Percentiles rank a stretch among this genome's conserved stretches.
Conservation (phyloP, 1,140 invertebrate genomes). For the Drosophila insularis region DNA sequence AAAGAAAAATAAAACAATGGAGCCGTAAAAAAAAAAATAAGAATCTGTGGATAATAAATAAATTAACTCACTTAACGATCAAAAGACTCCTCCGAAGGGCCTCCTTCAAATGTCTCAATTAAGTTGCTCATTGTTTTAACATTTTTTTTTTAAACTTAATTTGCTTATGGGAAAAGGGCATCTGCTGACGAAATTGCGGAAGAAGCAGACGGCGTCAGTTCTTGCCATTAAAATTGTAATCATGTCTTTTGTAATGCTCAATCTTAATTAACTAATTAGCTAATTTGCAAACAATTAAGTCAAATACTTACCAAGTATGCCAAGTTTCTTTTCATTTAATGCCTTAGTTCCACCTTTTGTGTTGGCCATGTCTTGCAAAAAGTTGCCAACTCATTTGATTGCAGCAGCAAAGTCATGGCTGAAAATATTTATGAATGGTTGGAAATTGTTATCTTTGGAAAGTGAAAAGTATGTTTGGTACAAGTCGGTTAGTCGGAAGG, state of each 20-base stretch:
- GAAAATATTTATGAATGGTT: conserved; percentile 13
- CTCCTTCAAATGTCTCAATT: conserved; percentile 64
- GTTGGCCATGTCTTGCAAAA: conserved; percentile 25
- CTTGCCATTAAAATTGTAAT: conserved; percentile 54
- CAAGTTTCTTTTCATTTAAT: conserved; percentile 17
- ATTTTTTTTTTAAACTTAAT: conserved; percentile 60
- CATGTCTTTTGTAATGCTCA: conserved; percentile 42
- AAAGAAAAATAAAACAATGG: conserved; percentile 55
- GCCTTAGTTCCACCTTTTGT: not conserved
- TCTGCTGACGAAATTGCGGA: conserved; percentile 56
- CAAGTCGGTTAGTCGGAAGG: not conserved
- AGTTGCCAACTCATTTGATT: conserved; percentile 70
- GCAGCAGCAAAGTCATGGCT: conserved; percentile 25
- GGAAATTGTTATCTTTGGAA: conserved; percentile 6
- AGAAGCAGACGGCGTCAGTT: conserved; percentile 32
- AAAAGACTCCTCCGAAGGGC: conserved; percentile 49
- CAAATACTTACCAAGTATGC: conserved; percentile 31
- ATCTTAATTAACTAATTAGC: conserved; percentile 75
- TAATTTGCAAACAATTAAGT: conserved; percentile 78
- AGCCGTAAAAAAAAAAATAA: conserved; percentile 54
- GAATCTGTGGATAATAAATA: conserved; percentile 71
- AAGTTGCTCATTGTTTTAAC: conserved; percentile 75
- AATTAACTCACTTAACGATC: conserved; percentile 78
- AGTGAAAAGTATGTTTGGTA: not conserved
- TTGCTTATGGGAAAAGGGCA: conserved; percentile 68